phyloP scores from a whole-genome alignment of 2,113 vertebrate species.

The Petrocephalus zakoni region DNA sequence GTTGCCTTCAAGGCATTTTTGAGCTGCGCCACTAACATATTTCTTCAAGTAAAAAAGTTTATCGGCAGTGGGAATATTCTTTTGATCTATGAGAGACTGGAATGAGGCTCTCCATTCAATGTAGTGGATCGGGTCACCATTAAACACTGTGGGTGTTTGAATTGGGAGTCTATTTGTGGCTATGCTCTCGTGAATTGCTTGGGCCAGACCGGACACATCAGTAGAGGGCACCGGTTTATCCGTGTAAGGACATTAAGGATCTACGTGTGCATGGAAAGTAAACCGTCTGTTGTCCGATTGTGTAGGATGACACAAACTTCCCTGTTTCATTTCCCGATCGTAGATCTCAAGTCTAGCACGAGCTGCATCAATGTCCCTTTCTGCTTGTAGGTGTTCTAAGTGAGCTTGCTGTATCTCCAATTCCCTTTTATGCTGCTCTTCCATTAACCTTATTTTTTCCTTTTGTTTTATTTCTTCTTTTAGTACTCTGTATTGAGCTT shows the following conservation, averaged over 20 bases:
- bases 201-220: background rate
- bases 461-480: background rate
- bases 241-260: constrained; percentile 4
- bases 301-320: constrained; percentile 19
- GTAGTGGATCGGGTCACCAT: background rate
- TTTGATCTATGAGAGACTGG: constrained; percentile 15
- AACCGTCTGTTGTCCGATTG: background rate
- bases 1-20: background rate
- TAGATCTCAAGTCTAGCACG: background rate
- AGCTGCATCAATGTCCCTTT: background rate
- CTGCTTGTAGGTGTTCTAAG: background rate
- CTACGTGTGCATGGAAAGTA: constrained; percentile 6
- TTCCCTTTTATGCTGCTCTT: background rate
- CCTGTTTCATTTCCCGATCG: constrained; percentile 16
- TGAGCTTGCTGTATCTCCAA: background rate
- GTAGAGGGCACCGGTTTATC: background rate
- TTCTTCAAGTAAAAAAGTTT: background rate
- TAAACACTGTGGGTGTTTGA: background rate
- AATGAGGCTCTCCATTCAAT: constrained; percentile 10
- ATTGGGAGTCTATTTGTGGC: background rate
- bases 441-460: background rate
- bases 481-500: background rate
- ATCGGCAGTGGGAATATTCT: constrained; percentile 17
- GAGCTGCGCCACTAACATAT: too few relatives aligned
- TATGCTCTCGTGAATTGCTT: background rate